A percentile compares a stretch with the other conserved stretches of the same genome.
Conservation (phyloP, 2,113 vertebrate genomes). For the Diadophis punctatus region DNA sequence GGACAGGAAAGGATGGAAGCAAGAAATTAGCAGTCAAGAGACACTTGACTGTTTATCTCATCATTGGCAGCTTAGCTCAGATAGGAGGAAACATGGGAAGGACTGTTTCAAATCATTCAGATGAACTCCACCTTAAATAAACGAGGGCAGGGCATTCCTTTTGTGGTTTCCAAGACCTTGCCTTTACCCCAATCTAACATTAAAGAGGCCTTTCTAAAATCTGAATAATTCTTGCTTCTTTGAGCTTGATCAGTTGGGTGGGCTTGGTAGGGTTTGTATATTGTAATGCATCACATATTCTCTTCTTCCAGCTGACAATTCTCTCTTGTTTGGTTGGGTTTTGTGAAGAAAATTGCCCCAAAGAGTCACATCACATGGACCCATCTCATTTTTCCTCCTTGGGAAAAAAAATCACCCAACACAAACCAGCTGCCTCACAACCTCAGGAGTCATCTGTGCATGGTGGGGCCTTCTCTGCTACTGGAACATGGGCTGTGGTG, state of each 20-base stretch:
- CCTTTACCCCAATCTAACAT: background rate
- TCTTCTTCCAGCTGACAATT: background rate
- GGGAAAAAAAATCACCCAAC: background rate
- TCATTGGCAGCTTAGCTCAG: background rate
- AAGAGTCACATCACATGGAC: background rate
- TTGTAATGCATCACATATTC: background rate
- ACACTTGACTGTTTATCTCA: background rate
- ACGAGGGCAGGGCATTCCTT: background rate
- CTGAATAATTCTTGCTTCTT: background rate
- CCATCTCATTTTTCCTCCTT: background rate
- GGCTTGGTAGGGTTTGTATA: background rate
- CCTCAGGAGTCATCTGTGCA: background rate
- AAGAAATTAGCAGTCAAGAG: background rate
- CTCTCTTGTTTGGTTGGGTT: background rate
- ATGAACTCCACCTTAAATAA: background rate
- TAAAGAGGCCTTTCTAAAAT: background rate
- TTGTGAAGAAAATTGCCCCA: background rate
- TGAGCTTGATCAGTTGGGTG: background rate
- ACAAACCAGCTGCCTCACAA: background rate
- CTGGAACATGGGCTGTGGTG: background rate
- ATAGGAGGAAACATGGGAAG: background rate
- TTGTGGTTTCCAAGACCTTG: background rate
- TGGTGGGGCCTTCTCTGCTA: background rate
- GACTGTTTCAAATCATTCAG: background rate
- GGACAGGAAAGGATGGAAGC: background rate